Evolutionary conservation across 1,140 invertebrate species (phyloP).

Genomic region (Pseudomyrmex gracilis): DNA sequence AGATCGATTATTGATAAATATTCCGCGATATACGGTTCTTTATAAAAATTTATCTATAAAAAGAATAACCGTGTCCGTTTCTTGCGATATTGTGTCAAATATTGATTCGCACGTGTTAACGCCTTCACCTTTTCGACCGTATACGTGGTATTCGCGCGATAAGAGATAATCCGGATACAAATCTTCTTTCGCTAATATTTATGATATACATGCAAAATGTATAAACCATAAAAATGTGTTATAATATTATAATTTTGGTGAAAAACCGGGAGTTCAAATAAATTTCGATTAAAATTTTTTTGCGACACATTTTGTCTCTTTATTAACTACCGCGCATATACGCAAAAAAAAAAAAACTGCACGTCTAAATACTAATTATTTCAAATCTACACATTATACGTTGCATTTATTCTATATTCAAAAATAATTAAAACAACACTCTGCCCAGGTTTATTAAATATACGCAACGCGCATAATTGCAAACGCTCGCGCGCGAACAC

Average conservation of each 20-base stretch:
- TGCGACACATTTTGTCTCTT: not conserved
- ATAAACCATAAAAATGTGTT: not conserved
- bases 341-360: not conserved
- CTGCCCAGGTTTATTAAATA: constrained; percentile 11
- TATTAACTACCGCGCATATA: not conserved
- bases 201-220: not conserved
- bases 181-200: not conserved
- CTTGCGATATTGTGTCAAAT: not conserved
- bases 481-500: constrained; percentile 25
- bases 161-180: constrained; percentile 1
- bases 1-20: constrained; percentile 24
- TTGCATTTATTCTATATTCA: constrained; percentile 5
- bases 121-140: constrained; percentile 6
- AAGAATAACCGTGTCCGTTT: too few relatives aligned
- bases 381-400: not conserved
- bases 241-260: not conserved
- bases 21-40: not conserved
- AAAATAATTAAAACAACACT: not conserved
- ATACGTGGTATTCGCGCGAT: not conserved
- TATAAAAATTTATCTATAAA: not conserved
- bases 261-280: not conserved
- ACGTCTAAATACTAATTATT: not conserved
- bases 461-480: constrained; percentile 28
- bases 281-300: not conserved
- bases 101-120: not conserved